A percentile compares a stretch with the other conserved stretches of the same genome.
These are phyloP conservation scores for Magallana gigas DNA, from an alignment of 1,140 invertebrate species.

Conservation along the genomic window DNA sequence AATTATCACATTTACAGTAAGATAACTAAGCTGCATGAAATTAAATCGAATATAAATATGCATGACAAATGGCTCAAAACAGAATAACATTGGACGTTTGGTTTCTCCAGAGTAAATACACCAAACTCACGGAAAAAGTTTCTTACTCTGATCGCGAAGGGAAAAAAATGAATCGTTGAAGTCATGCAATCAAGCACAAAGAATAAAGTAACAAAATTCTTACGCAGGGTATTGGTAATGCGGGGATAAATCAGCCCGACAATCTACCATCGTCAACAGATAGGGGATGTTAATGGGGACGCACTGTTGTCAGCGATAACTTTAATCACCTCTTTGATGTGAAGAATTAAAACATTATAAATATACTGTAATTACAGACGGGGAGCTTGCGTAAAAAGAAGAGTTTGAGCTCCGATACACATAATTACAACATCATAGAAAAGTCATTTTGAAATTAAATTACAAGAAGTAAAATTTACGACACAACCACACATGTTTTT, in stretches of 20 bases:
- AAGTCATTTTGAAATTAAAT: conserved; percentile 37
- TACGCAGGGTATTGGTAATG: background rate
- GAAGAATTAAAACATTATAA: conserved; percentile 30
- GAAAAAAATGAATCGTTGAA: background rate
- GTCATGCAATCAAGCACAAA: conserved; percentile 25
- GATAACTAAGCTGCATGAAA: too few species aligned
- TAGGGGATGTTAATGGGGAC: conserved; percentile 30
- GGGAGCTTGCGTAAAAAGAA: background rate
- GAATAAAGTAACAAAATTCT: background rate
- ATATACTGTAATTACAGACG: conserved; percentile 11
- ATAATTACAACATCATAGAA: conserved; percentile 34
- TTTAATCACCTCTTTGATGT: conserved; percentile 32
- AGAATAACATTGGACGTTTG: too few species aligned
- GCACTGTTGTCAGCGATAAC: background rate
- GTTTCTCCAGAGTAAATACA: too few species aligned
- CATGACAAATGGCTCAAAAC: too few species aligned
- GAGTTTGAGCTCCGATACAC: background rate
- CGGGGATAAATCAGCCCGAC: background rate
- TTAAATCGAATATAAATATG: too few species aligned
- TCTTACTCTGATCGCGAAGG: too few species aligned
- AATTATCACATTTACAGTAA: too few species aligned
- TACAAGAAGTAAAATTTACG: conserved; percentile 29
- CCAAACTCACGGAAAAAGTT: too few species aligned
- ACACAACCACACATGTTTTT: background rate
- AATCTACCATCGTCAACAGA: background rate